Evolutionary conservation across 2,888 invertebrate species (phyloP), one percentile per base, ranked within the genome.

Genomic region (Eurois occulta): DNA sequence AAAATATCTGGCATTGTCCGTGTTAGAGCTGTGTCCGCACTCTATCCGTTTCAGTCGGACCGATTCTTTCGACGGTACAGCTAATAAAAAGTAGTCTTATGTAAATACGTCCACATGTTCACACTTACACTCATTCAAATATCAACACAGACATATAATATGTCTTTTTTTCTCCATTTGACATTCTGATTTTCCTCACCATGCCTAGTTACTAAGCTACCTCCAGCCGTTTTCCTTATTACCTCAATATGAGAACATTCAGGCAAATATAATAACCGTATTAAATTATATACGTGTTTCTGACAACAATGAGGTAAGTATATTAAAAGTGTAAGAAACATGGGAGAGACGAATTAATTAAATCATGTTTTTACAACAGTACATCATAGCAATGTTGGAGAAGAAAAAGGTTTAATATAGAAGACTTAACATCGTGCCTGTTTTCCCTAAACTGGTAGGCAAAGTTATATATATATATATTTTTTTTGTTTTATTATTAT

Each of bases 301-400:
- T 70, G 60, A 24, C 55, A n/a, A 65, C 35, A 28, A 32, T 41
- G n/a, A 32, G 24, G 41, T 46, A n/a, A n/a, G n/a, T 24, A 35
- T 66, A 66, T 46, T 72, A 35, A 46, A 69, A 48, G 32, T 72
- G 18, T 32, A 48, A 62, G 16, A 60, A 77, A 67, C 24, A 52
- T 55, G n/a, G 41, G 35, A 38, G 46, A 46, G 43, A 35, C 2
- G 32, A 28, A 64, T 55, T 75, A 67, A 82, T 71, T 68, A 41
- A 38, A 76, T 73, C 43, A 65, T 82, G 35, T 71, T 75, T 62
- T 67, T 18, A 70, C 60, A 62, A 82, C 67, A 71, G 67, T 35
- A 71, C 24, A 64, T 32, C 65, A 60, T 62, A 32, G 7, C 3
- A 58, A 28, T 58, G 58, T 28, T 58, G 28, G 16, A 28, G 16